Evolutionary conservation across 2,113 vertebrate genomes (phyloP).

Genomic region (Cynopterus brachyotis): DNA sequence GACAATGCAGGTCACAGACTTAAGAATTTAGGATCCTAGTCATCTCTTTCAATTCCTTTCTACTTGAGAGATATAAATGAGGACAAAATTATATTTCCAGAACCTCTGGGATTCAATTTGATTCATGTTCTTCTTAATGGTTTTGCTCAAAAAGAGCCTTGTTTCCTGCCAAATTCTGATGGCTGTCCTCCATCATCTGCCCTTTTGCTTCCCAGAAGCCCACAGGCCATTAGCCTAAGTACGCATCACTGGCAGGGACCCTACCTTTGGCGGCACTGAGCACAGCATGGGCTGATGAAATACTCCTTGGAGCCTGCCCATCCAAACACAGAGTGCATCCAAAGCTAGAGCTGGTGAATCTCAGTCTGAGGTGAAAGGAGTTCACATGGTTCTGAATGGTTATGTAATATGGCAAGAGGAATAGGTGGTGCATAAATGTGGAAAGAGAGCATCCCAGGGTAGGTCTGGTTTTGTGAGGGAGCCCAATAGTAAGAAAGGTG

Average conservation of each 20-base stretch:
- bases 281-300: slow-evolving; percentile 38
- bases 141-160: slow-evolving; percentile 53
- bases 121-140: slow-evolving; percentile 61
- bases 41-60: slow-evolving; percentile 23
- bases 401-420: not conserved
- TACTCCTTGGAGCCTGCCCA: slow-evolving; percentile 9
- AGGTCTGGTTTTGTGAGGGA: not conserved
- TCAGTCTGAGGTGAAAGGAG: not conserved
- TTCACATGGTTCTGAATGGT: not conserved
- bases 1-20: not conserved
- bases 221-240: slow-evolving; percentile 48
- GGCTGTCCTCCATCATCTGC: slow-evolving; percentile 46
- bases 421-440: not conserved
- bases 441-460: not conserved
- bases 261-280: not conserved
- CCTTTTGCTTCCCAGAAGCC: slow-evolving; percentile 56
- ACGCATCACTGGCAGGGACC: slow-evolving; percentile 11
- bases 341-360: slow-evolving; percentile 21
- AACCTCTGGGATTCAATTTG: slow-evolving; percentile 28
- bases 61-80: slow-evolving; percentile 31
- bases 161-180: slow-evolving; percentile 59
- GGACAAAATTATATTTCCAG: slow-evolving; percentile 28
- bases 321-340: not conserved
- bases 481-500: not conserved
- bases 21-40: not conserved